These are phyloP conservation scores for Baryphthengus martii DNA, from an alignment of 2,113 vertebrate species.

Conservation along the genomic window DNA sequence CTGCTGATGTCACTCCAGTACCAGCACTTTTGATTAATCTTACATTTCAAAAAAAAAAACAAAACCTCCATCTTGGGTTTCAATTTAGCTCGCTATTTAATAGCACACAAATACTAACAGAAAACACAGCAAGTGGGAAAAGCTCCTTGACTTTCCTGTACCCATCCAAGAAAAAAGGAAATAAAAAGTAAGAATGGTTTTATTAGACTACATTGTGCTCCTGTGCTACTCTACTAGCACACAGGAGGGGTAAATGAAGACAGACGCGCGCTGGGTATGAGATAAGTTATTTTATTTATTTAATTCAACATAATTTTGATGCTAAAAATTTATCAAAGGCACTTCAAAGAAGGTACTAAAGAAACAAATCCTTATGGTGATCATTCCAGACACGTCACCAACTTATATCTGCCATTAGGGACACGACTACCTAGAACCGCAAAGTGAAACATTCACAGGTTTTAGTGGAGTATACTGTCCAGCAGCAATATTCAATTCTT, in stretches of 20 bases:
- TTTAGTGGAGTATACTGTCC: constrained; percentile 35
- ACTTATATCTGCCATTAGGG: neutral
- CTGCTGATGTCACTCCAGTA: neutral
- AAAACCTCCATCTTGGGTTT: neutral
- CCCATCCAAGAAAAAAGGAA: neutral
- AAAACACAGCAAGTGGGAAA: neutral
- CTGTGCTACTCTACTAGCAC: neutral
- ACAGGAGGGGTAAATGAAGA: neutral
- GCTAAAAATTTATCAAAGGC: constrained; percentile 63
- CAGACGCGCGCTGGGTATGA: neutral
- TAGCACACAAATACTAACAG: neutral
- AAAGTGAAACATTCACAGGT: constrained; percentile 43
- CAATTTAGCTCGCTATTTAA: neutral
- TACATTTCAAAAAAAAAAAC: neutral
- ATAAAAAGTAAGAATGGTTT: neutral
- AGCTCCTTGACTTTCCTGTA: neutral
- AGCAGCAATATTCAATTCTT: constrained; percentile 46
- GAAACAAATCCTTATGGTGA: constrained; percentile 34
- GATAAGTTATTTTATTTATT: constrained; percentile 65
- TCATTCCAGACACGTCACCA: constrained; percentile 33
- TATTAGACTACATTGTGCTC: neutral
- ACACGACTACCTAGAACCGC: neutral
- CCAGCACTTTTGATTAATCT: neutral
- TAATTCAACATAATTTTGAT: constrained; percentile 52
- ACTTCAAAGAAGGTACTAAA: constrained; percentile 57